A percentile compares a stretch with the other conserved stretches of the same genome.
phyloP scores from a whole-genome alignment of 23 tunicate genomes.

The Aplidium turbinatum region DNA sequence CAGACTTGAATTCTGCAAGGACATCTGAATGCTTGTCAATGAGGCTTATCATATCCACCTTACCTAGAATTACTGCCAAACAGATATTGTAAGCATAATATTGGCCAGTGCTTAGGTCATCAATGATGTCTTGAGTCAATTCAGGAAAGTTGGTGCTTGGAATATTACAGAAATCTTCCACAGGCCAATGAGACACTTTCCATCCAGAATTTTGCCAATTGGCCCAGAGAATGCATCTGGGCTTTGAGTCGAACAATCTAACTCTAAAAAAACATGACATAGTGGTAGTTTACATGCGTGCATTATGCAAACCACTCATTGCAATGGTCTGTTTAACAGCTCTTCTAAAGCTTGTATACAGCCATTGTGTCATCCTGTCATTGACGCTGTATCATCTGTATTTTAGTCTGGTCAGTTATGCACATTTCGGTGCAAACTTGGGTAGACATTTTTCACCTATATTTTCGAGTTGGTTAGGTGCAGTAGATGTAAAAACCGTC shows the following conservation, averaged over 20 bases:
- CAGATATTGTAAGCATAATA: no score
- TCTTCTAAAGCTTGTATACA: conserved; percentile 15
- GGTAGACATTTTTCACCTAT: no score
- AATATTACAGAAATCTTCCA: no score
- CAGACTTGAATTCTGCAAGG: no score
- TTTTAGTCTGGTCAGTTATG: no score
- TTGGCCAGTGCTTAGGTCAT: no score
- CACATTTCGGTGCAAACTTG: no score
- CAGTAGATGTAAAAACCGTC: no score
- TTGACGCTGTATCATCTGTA: conserved; percentile 38
- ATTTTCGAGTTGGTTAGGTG: no score
- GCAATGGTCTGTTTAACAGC: conserved; percentile 18
- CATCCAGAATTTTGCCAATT: not conserved
- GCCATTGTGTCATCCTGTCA: conserved; percentile 24
- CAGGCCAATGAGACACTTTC: not conserved
- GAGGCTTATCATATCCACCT: no score
- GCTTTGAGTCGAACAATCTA: conserved; percentile 7
- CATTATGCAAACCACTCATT: conserved; percentile 17
- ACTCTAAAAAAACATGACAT: conserved; percentile 3
- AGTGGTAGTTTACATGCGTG: conserved; percentile 14
- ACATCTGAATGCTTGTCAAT: no score
- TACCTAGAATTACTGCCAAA: no score
- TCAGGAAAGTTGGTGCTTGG: not conserved
- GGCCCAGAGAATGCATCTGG: conserved; percentile 23
- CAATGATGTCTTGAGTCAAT: not conserved